Evolutionary conservation across 2,888 invertebrate species (phyloP).

Genomic region (Masnerella sp.): DNA sequence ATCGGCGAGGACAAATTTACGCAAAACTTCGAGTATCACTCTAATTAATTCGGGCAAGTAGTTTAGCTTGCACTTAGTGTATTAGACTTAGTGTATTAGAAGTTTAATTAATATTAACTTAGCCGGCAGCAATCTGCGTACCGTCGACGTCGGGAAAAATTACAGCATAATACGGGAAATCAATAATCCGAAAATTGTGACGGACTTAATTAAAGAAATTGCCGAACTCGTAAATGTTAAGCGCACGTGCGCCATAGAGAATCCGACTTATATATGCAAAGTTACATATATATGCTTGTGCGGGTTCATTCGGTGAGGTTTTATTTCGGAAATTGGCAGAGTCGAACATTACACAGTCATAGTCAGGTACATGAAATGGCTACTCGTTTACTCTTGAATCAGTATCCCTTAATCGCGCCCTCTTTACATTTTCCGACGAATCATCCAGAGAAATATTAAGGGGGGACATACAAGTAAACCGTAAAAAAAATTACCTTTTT

Average conservation of each 20-base stretch:
- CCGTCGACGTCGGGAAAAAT: constrained; percentile 2
- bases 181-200: constrained; percentile 5
- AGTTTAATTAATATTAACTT: neutral
- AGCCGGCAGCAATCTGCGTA: neutral
- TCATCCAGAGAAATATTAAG: constrained; percentile 33
- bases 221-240: constrained; percentile 25
- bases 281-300: constrained; percentile 1
- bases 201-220: constrained; percentile 27
- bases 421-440: constrained; percentile 3
- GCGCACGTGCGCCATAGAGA: constrained; percentile 25
- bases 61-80: neutral
- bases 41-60: neutral
- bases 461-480: too few species aligned
- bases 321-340: constrained; percentile 38
- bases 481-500: too few species aligned
- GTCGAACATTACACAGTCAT: constrained; percentile 23
- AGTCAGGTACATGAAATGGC: constrained; percentile 22
- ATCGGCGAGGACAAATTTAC: neutral
- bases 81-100: too few species aligned
- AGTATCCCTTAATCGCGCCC: constrained; percentile 9
- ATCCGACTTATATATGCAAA: constrained; percentile 22
- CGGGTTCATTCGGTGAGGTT: constrained; percentile 36
- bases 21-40: too few species aligned
- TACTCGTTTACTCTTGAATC: constrained; percentile 36
- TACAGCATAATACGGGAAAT: neutral